Conservation (phyloP, 2,113 vertebrate genomes). For the Micronycteris hirsuta region DNA sequence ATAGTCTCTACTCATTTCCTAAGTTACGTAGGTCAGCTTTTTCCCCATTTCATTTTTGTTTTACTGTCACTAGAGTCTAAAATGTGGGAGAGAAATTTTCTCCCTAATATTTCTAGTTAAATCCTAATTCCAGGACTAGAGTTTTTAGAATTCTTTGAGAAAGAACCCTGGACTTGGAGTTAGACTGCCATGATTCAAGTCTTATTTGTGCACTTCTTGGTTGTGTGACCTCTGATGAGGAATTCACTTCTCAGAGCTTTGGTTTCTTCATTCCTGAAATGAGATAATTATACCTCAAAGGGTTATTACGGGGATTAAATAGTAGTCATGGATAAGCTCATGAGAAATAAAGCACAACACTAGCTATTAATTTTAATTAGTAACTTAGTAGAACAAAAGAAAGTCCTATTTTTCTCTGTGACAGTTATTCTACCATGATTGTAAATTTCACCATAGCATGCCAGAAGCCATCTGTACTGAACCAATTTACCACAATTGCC, state of each 20-base stretch:
- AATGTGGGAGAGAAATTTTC: neutral
- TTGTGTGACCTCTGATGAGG: neutral
- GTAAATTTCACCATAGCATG: neutral
- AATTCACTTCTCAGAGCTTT: conserved; percentile 28
- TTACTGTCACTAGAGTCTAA: neutral
- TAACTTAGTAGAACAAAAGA: neutral
- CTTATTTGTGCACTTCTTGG: neutral
- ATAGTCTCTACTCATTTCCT: neutral
- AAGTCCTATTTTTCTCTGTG: neutral
- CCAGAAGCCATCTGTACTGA: neutral
- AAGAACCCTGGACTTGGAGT: neutral
- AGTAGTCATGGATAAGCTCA: neutral
- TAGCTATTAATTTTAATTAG: conserved; percentile 3
- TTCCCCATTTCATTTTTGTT: neutral
- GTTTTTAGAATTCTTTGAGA: neutral
- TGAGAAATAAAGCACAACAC: neutral
- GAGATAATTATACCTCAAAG: neutral
- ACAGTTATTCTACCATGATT: neutral
- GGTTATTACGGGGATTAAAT: neutral
- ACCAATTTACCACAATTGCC: neutral
- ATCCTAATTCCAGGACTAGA: neutral
- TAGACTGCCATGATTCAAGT: neutral
- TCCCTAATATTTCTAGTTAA: neutral
- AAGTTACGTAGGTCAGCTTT: neutral
- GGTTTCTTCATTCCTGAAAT: neutral